Evolutionary conservation across 2,797 vertebrate species (phyloP), one percentile per base, ranked within the genome.

Genomic region (Gymnodraco acuticeps): DNA sequence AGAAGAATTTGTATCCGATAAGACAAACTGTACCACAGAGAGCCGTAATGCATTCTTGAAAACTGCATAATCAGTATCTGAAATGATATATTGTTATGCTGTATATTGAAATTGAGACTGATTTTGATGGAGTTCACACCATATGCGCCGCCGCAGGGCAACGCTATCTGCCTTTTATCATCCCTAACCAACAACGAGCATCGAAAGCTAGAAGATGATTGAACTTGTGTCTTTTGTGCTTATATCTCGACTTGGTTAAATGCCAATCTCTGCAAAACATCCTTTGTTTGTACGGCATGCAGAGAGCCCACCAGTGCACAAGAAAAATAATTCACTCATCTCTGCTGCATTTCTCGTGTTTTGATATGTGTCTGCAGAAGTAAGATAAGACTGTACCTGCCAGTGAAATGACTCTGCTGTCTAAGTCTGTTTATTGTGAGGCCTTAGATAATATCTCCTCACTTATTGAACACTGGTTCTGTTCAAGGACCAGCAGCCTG

Each of bases 331-430:
- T 69, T 86, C 46, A 8, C 67, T 82, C 59, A 66, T 78, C 67
- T 69, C 31, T 27, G 67, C 60, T 42, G 53, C 50, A 60, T 77
- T 47, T 73, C 67, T 74, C 0, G 10, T 41, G 58, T 76, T 81
- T 73, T 74, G 71, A 82, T 66, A 64, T 15, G 43, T 31, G 69
- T 60, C 86, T 89, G 86, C 54, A 61, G 56, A 42, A 62, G 64
- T 41, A 13, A 82, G 85, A 90, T 92, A 89, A 87, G 72, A 81
- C 64, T 50, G 64, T 64, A 87, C 68, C 82, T 80, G 75, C 75
- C 73, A 53, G 65, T 50, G 74, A 80, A 81, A 70, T 65, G 75
- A 85, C 65, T 23, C 55, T 2, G 55, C 27, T 43, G 64, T 80
- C 63, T 23, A 10, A 51, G 68, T 63, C 75, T 81, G 85, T 83